Conservation (phyloP, 2,888 invertebrate species). For the Agriopis marginaria region DNA sequence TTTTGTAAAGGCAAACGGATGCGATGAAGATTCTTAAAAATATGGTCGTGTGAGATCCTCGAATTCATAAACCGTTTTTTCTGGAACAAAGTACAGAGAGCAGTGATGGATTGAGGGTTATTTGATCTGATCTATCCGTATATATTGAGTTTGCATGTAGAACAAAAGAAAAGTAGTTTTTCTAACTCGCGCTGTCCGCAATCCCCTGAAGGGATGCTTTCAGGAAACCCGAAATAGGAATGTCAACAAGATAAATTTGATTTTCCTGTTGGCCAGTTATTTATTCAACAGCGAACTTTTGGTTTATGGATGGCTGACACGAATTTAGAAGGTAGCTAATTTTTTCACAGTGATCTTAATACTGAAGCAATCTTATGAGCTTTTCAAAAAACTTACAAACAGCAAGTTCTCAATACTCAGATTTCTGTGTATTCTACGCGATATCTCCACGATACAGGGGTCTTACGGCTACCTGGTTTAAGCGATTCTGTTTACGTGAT, state of each 20-base stretch:
- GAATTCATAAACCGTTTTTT: slow-evolving; percentile 14
- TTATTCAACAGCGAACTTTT: slow-evolving; percentile 42
- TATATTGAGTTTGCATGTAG: slow-evolving; percentile 34
- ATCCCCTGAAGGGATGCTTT: slow-evolving; percentile 44
- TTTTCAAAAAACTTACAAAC: no score
- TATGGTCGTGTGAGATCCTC: not conserved
- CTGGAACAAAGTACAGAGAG: not conserved
- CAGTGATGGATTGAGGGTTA: slow-evolving; percentile 14
- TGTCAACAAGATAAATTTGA: slow-evolving; percentile 51
- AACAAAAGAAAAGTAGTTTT: slow-evolving; percentile 33
- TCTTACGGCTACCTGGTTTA: no score
- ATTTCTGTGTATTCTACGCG: no score
- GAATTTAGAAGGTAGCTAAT: not conserved
- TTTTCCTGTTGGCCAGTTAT: slow-evolving; percentile 53
- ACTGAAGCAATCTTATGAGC: not conserved
- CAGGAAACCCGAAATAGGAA: slow-evolving; percentile 52
- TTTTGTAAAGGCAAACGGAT: not conserved
- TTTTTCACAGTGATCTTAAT: not conserved
- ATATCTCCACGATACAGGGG: no score
- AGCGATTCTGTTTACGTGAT: no score
- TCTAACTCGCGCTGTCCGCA: slow-evolving; percentile 39
- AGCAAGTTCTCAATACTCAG: no score
- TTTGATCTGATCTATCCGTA: slow-evolving; percentile 20
- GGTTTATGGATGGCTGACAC: not conserved
- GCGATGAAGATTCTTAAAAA: not conserved